Conservation (phyloP, 2,113 vertebrate species). For the Urocolius indicus region DNA sequence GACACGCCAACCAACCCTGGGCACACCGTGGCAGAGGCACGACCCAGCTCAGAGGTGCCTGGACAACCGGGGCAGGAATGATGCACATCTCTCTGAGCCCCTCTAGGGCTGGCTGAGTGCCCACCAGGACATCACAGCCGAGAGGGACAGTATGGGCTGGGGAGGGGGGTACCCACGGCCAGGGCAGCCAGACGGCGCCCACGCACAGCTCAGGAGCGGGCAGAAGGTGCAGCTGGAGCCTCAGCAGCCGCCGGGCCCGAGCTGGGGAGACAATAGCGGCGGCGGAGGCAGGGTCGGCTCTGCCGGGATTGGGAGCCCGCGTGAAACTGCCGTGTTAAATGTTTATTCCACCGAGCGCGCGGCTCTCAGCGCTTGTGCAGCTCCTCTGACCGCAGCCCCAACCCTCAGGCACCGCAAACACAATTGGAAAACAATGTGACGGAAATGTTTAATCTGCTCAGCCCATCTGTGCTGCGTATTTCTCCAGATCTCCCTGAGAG, state of each 20-base stretch:
- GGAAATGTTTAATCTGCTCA: conserved; percentile 93
- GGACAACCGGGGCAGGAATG: rapidly evolving
- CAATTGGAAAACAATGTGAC: conserved; percentile 90
- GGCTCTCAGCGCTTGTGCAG: conserved; percentile 51
- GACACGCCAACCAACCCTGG: background rate
- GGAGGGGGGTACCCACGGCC: too few species aligned
- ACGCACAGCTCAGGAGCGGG: background rate
- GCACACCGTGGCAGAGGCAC: rapidly evolving
- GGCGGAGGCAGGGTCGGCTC: background rate
- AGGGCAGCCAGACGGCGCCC: too few species aligned
- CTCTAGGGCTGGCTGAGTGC: rapidly evolving
- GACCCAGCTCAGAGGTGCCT: rapidly evolving
- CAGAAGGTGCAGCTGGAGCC: background rate
- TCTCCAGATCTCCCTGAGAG: conserved; percentile 91
- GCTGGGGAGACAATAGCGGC: conserved; percentile 40
- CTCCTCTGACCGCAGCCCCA: conserved; percentile 83
- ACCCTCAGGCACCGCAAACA: conserved; percentile 84
- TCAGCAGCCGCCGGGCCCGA: background rate
- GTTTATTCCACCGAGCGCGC: conserved; percentile 71
- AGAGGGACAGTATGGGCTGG: too few species aligned
- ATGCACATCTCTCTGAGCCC: rapidly evolving
- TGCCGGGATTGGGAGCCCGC: conserved; percentile 59
- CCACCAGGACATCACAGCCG: rapidly evolving
- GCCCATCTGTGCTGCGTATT: conserved; percentile 94
- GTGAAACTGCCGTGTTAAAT: conserved; percentile 73